These are phyloP conservation scores for Lemur catta DNA, from an alignment of 2,797 vertebrate species.

Conservation along the genomic window DNA sequence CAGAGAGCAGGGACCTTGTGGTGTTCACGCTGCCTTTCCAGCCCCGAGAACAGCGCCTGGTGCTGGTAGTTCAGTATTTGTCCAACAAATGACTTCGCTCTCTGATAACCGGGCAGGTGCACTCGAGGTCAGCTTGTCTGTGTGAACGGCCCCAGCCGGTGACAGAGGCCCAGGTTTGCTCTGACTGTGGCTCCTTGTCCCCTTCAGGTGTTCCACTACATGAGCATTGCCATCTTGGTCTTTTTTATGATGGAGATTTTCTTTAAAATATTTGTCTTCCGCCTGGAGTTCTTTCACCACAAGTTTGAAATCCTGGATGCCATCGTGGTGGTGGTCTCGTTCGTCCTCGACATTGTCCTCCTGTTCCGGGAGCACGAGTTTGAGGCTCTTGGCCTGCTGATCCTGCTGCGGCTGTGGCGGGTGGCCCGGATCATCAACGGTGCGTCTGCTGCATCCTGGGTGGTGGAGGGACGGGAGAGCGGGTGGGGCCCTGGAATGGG, in stretches of 20 bases:
- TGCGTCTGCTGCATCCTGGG: constrained; percentile 61
- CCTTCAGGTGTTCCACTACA: constrained; percentile 93
- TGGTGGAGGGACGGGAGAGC: fast-evolving
- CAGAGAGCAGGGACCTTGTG: neutral
- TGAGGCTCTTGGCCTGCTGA: constrained; percentile 92
- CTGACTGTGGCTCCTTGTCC: neutral
- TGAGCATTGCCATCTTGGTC: constrained; percentile 92
- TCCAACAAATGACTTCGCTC: neutral
- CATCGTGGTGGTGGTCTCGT: constrained; percentile 91
- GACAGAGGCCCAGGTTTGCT: neutral
- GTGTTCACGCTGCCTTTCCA: neutral
- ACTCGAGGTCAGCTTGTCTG: neutral
- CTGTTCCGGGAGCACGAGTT: constrained; percentile 90
- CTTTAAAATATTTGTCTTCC: constrained; percentile 92
- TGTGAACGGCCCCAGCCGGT: too few species aligned
- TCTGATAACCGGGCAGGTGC: neutral
- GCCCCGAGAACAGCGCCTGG: fast-evolving
- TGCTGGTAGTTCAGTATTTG: fast-evolving
- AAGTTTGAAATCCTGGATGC: constrained; percentile 97
- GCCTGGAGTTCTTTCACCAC: constrained; percentile 94
- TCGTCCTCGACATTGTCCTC: constrained; percentile 91
- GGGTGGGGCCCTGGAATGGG: neutral
- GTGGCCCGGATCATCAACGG: constrained; percentile 97
- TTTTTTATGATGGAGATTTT: constrained; percentile 94
- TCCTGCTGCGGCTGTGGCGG: constrained; percentile 96